Evolutionary conservation across 2,797 vertebrate species (phyloP).

Genomic region (Sus cebifrons): DNA sequence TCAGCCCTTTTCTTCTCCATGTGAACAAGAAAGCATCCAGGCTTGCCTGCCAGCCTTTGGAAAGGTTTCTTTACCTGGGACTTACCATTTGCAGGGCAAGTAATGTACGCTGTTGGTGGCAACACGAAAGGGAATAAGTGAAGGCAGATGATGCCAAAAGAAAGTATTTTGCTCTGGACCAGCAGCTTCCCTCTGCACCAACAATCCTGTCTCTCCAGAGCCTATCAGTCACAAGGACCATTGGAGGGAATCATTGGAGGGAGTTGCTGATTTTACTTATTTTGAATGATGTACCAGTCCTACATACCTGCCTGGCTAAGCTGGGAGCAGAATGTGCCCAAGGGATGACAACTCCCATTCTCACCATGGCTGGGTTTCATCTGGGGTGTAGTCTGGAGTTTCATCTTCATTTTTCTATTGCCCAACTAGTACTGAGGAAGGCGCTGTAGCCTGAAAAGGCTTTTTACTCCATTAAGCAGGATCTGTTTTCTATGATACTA

Average conservation of each 20-base stretch:
- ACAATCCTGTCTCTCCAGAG: neutral
- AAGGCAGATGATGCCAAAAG: neutral
- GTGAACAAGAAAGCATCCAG: neutral
- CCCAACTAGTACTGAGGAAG: constrained; percentile 12
- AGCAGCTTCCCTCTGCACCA: neutral
- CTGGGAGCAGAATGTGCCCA: constrained; percentile 24
- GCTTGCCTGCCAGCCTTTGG: constrained; percentile 38
- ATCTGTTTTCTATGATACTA: neutral
- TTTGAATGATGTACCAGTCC: constrained; percentile 3
- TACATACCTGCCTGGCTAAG: neutral
- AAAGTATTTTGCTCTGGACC: neutral
- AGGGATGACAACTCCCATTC: neutral
- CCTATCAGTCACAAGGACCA: neutral
- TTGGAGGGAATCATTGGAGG: neutral
- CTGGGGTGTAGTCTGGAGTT: constrained; percentile 49
- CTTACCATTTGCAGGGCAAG: neutral
- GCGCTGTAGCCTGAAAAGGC: neutral
- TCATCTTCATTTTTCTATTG: constrained; percentile 54
- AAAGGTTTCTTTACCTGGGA: neutral
- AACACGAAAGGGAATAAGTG: constrained; percentile 1
- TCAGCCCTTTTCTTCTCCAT: neutral
- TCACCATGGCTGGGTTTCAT: constrained; percentile 67
- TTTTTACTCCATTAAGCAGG: constrained; percentile 43
- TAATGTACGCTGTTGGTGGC: constrained; percentile 38
- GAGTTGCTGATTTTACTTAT: neutral